A percentile compares a stretch with the other conserved stretches of the same genome.
These are phyloP conservation scores for Hyposmocoma kahamanoa DNA, from an alignment of 1,140 invertebrate genomes.

Conservation along the genomic window DNA sequence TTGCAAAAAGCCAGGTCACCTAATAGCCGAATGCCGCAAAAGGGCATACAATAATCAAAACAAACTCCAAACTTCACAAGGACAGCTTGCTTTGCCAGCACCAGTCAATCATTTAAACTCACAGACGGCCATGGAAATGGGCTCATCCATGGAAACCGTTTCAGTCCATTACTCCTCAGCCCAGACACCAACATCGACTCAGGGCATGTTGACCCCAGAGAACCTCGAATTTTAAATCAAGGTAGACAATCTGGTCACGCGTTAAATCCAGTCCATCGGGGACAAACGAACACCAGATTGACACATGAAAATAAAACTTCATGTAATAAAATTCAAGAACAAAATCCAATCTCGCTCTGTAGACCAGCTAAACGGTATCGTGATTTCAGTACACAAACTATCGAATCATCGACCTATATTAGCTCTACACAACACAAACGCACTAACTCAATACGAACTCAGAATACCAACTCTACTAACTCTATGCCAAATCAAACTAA, in stretches of 20 bases:
- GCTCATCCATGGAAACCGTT: constrained; percentile 7
- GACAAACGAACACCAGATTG: neutral
- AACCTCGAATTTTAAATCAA: neutral
- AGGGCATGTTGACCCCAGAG: neutral
- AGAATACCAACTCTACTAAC: neutral
- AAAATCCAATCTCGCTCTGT: neutral
- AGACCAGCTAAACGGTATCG: neutral
- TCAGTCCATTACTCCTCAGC: neutral
- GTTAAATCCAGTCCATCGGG: constrained; percentile 8
- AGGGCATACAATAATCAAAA: constrained; percentile 12
- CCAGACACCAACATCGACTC: neutral
- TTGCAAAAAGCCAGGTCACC: constrained; percentile 12
- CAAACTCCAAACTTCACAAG: neutral
- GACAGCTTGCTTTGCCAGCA: neutral
- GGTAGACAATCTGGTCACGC: neutral
- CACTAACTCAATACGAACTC: neutral
- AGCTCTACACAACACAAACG: neutral
- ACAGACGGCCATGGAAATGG: constrained; percentile 3
- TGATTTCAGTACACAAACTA: no score
- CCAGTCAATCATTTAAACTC: constrained; percentile 15
- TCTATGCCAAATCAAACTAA: constrained; percentile 1
- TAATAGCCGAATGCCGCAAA: constrained; percentile 13
- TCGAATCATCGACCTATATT: neutral
- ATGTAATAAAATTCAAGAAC: constrained; percentile 4
- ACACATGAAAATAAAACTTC: neutral